phyloP scores from a whole-genome alignment of 2,888 invertebrate species.

The Andrena minutula region DNA sequence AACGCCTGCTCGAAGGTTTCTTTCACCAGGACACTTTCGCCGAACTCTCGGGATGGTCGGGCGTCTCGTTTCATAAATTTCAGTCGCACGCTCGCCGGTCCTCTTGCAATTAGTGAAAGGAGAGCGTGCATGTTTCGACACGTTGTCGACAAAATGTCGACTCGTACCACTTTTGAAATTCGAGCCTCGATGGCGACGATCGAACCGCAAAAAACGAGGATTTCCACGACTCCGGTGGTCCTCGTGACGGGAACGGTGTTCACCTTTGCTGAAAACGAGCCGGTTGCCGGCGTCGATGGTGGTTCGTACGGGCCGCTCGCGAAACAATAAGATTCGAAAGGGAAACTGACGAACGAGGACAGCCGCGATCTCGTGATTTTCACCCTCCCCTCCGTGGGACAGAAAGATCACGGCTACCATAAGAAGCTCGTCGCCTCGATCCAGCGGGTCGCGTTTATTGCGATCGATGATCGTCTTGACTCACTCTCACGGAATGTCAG shows the following conservation, averaged over 20 bases:
- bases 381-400: constrained; percentile 41
- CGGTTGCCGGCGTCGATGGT: constrained; percentile 20
- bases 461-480: constrained; percentile 68
- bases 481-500: constrained; percentile 63
- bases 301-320: constrained; percentile 41
- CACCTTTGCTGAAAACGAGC: not conserved
- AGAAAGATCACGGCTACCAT: constrained; percentile 59
- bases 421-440: constrained; percentile 51
- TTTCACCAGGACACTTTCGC: constrained; percentile 62
- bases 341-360: constrained; percentile 67
- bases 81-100: constrained; percentile 60
- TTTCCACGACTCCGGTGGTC: constrained; percentile 6
- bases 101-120: constrained; percentile 71
- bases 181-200: not conserved
- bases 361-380: constrained; percentile 70
- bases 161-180: constrained; percentile 3
- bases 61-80: constrained; percentile 65
- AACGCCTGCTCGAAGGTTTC: constrained; percentile 56
- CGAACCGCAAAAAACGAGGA: not conserved
- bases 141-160: constrained; percentile 59
- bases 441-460: constrained; percentile 50
- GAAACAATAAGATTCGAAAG: constrained; percentile 63
- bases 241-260: not conserved
- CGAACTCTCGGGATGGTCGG: constrained; percentile 42
- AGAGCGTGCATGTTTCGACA: constrained; percentile 67